Percentiles rank a stretch among this genome's conserved stretches.
Evolutionary conservation across 2,797 vertebrate genomes (phyloP).

Genomic region (Harpagifer antarcticus): DNA sequence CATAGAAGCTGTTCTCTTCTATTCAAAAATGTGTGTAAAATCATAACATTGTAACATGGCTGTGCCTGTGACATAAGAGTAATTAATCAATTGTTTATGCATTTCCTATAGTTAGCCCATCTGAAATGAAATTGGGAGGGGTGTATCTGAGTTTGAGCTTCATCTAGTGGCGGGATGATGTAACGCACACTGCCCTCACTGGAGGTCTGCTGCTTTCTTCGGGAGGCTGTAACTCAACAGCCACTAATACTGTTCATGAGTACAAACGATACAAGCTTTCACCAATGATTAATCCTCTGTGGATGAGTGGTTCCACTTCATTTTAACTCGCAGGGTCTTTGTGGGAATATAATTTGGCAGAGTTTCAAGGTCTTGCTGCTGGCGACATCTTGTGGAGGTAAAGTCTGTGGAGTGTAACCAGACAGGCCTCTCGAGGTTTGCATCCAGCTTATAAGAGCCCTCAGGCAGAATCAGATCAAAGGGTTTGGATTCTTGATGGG

Average conservation of each 20-base stretch:
- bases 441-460: background rate
- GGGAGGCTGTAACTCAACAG: conserved; percentile 39
- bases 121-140: background rate
- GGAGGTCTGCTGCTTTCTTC: conserved; percentile 21
- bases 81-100: background rate
- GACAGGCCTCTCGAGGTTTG: conserved; percentile 10
- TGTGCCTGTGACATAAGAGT: background rate
- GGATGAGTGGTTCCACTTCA: background rate
- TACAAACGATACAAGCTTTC: conserved; percentile 34
- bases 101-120: background rate
- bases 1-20: too few species aligned
- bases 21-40: too few species aligned
- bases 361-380: conserved; percentile 45
- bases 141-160: conserved; percentile 38
- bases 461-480: conserved; percentile 35
- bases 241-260: conserved; percentile 19
- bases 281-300: conserved; percentile 18
- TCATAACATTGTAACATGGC: background rate
- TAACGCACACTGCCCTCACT: conserved; percentile 41
- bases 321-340: conserved; percentile 10
- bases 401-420: conserved; percentile 13
- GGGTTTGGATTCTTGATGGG: conserved; percentile 10
- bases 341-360: conserved; percentile 29
- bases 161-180: conserved; percentile 61
- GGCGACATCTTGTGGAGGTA: conserved; percentile 75